Evolutionary conservation across 2,113 vertebrate genomes (phyloP).

Genomic region (Ahaetulla prasina): DNA sequence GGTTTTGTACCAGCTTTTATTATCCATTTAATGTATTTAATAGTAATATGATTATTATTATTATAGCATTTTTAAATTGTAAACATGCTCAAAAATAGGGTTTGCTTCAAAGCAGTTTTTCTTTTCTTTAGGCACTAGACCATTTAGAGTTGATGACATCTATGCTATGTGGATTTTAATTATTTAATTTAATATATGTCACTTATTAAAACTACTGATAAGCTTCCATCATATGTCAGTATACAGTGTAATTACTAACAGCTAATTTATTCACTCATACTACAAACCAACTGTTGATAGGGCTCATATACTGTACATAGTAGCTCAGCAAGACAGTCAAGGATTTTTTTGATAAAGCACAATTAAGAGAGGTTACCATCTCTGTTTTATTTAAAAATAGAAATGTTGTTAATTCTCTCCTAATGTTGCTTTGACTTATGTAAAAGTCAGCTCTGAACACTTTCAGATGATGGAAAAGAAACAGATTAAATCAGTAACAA

Average conservation of each 20-base stretch:
- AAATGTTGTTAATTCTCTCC: conserved; percentile 28
- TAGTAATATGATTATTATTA: neutral
- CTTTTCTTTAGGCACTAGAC: neutral
- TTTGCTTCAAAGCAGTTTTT: neutral
- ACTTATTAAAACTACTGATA: neutral
- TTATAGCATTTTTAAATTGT: neutral
- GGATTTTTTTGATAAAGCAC: conserved; percentile 10
- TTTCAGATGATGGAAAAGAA: conserved; percentile 40
- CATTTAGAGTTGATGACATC: neutral
- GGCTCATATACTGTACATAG: neutral
- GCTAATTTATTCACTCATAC: neutral
- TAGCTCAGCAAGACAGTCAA: conserved; percentile 14
- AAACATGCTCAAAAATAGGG: neutral
- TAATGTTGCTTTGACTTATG: conserved; percentile 50
- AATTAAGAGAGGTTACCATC: conserved; percentile 12
- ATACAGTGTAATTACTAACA: neutral
- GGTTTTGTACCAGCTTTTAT: neutral
- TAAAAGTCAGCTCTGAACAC: conserved; percentile 50
- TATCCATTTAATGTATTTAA: neutral
- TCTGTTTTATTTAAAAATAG: conserved; percentile 41
- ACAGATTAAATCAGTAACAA: conserved; percentile 53
- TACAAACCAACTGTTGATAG: neutral
- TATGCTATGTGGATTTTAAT: neutral
- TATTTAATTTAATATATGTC: neutral
- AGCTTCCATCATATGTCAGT: neutral